These are phyloP conservation scores for Sebastes nivosus DNA, from an alignment of 2,797 vertebrate genomes.

Conservation along the genomic window DNA sequence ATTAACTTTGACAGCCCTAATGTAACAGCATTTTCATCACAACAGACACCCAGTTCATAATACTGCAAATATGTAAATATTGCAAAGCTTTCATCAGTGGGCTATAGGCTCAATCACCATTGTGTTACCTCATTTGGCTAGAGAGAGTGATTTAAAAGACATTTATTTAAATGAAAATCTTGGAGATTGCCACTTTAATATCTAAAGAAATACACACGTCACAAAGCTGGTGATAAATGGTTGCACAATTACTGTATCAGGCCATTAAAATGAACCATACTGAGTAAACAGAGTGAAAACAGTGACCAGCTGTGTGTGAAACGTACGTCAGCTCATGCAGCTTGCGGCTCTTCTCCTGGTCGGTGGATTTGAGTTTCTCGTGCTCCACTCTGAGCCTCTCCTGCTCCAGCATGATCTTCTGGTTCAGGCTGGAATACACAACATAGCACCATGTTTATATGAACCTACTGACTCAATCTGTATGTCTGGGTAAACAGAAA, in stretches of 20 bases:
- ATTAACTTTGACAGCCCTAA: no score
- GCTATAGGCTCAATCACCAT: no score
- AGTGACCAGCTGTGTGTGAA: rapidly evolving
- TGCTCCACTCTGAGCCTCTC: conserved; percentile 94
- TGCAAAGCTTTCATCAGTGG: no score
- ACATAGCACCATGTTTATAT: not conserved
- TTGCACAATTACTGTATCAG: not conserved
- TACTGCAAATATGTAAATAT: no score
- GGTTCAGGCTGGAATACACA: conserved; percentile 87
- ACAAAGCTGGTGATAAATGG: not conserved
- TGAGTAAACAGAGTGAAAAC: not conserved
- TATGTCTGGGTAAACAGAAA: not conserved
- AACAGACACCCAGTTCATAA: no score
- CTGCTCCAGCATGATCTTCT: conserved; percentile 98
- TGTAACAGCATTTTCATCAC: no score
- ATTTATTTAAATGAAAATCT: no score
- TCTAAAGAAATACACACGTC: not conserved
- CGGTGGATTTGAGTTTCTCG: conserved; percentile 92
- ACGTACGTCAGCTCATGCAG: conserved; percentile 94
- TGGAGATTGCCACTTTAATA: not conserved
- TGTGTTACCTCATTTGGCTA: no score
- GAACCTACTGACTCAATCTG: not conserved
- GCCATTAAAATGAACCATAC: not conserved
- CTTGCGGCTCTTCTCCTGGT: conserved; percentile 97
- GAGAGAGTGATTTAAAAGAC: no score